These are phyloP conservation scores for Panzeria rudis DNA, from an alignment of 2,888 invertebrate species.

Conservation along the genomic window DNA sequence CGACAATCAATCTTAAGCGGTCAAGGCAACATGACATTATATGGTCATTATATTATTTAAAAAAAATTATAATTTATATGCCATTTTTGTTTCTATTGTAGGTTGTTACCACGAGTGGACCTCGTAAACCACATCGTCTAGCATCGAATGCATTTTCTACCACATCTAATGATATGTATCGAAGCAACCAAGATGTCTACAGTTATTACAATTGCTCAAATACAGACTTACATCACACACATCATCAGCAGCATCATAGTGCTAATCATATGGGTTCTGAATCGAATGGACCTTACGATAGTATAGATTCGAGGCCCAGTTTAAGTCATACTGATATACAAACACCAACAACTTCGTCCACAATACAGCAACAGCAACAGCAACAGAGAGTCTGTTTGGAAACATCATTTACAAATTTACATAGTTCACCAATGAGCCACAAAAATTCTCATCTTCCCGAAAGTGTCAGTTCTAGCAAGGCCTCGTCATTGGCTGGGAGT, in stretches of 20 bases:
- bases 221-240: constrained; percentile 56
- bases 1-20: no score
- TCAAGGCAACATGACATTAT: no score
- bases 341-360: constrained; percentile 52
- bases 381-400: constrained; percentile 88
- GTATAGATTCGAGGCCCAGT: constrained; percentile 53
- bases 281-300: constrained; percentile 38
- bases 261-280: constrained; percentile 34
- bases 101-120: constrained; percentile 92
- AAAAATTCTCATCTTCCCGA: constrained; percentile 71
- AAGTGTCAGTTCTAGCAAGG: constrained; percentile 78
- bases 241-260: constrained; percentile 49
- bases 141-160: constrained; percentile 83
- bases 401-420: constrained; percentile 90
- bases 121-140: constrained; percentile 90
- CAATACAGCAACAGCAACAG: constrained; percentile 71
- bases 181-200: constrained; percentile 68
- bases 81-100: constrained; percentile 77
- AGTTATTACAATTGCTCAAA: constrained; percentile 65
- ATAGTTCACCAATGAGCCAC: constrained; percentile 83
- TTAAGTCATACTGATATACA: constrained; percentile 50
- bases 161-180: constrained; percentile 79
- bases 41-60: no score
- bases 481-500: constrained; percentile 82
- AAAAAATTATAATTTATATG: not conserved